Percentiles rank a stretch among this genome's conserved stretches.
phyloP scores from a whole-genome alignment of 1,140 invertebrate genomes.

The Aphidius ervi region DNA sequence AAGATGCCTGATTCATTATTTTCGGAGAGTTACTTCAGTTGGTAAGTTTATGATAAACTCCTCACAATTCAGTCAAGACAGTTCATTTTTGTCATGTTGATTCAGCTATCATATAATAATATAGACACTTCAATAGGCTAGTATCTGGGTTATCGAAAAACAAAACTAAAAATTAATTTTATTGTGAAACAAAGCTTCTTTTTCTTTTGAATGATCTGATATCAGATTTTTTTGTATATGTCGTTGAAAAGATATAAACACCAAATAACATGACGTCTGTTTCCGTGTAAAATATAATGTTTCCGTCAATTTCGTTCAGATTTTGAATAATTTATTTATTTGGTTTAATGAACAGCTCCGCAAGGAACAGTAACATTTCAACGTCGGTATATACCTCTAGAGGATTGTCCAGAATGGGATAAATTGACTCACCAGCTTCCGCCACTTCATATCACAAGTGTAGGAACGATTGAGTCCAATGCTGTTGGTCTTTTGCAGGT shows the following conservation, averaged over 20 bases:
- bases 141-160: too few relatives aligned
- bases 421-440: constrained; percentile 56
- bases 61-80: too few relatives aligned
- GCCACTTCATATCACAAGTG: constrained; percentile 67
- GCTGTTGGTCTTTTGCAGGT: constrained; percentile 83
- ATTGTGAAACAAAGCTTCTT: neutral
- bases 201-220: constrained; percentile 17
- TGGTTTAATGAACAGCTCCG: constrained; percentile 60
- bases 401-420: constrained; percentile 67
- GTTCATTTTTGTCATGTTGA: too few relatives aligned
- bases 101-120: too few relatives aligned
- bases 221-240: too few relatives aligned
- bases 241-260: too few relatives aligned
- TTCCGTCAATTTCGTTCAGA: too few relatives aligned
- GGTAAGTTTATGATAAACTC: constrained; percentile 53
- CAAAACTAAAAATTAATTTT: constrained; percentile 4
- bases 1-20: constrained; percentile 87
- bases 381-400: constrained; percentile 61
- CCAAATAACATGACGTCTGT: too few relatives aligned
- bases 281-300: too few relatives aligned
- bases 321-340: too few relatives aligned
- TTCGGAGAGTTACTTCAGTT: constrained; percentile 68
- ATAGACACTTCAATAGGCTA: too few relatives aligned
- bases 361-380: constrained; percentile 77
- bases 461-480: constrained; percentile 82